Evolutionary conservation across 2,888 invertebrate genomes (phyloP).

Genomic region (Amphipyra tragopoginis): DNA sequence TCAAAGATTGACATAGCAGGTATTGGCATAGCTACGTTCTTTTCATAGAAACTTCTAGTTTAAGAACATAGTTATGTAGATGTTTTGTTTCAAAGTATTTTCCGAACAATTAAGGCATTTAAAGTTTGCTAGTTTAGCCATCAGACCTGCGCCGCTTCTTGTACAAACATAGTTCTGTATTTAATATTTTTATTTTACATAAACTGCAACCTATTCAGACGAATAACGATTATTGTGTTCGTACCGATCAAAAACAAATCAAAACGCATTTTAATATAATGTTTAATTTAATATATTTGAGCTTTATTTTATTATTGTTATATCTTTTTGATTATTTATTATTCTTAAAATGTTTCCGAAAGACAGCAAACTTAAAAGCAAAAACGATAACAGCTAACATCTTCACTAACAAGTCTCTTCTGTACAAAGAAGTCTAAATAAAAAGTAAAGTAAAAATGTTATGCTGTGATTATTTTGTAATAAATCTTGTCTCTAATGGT

Average conservation of each 20-base stretch:
- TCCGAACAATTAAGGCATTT: constrained; percentile 14
- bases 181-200: neutral
- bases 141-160: neutral
- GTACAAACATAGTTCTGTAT: neutral
- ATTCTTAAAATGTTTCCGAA: too few relatives aligned
- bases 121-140: neutral
- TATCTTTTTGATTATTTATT: constrained; percentile 17
- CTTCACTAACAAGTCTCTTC: too few relatives aligned
- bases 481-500: constrained; percentile 4
- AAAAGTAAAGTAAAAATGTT: neutral
- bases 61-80: neutral
- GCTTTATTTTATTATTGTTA: constrained; percentile 8
- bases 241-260: constrained; percentile 4
- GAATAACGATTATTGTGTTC: neutral
- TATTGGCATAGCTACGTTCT: constrained; percentile 1
- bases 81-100: neutral
- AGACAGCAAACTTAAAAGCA: too few relatives aligned
- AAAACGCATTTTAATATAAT: constrained; percentile 23
- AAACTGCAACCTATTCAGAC: neutral
- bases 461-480: constrained; percentile 8
- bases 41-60: neutral
- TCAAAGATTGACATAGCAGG: neutral
- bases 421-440: neutral
- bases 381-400: too few relatives aligned
- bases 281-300: constrained; percentile 14